Evolutionary conservation across 2,797 vertebrate genomes (phyloP), one percentile per base, ranked within the genome.

Genomic region (Scomberomorus guttatus): DNA sequence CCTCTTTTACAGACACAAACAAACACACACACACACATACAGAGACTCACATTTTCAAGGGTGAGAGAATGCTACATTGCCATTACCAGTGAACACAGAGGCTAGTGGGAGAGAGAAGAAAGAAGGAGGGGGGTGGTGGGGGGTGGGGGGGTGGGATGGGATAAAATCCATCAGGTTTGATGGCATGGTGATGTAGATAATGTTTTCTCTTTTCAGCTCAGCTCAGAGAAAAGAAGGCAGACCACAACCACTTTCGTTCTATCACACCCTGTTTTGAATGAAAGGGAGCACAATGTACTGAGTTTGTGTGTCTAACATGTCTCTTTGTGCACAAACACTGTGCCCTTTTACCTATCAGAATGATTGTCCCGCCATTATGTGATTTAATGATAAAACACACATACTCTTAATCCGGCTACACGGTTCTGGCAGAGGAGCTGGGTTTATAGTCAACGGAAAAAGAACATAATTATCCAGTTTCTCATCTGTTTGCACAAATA

Each of bases 111-210:
- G 84, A 58, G 79, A 61, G 71, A 82, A 86, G 77, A 82, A 77
- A 81, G 75, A 62, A 71, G 79, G 57, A 44, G 29, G 56, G 69
- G 54, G 56, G 12, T 46, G 44, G 64, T 3, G 29, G 3, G 29
- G 37, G 29, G 57, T 13, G 46, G 55, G 7, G 77, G 76, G 63
- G 42, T 46, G 77, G 83, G 77, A 69, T 73, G 83, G 85, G 87
- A 83, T 86, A 86, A 92, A 92, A 92, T 91, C 90, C 90, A 94
- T 94, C 92, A 93, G 90, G 92, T 93, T 94, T 93, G 92, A 94
- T 93, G 89, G 92, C 92, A 92, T 93, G 91, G 89, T 94, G 93
- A 94, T 94, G 91, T 92, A 95, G 94, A 92, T 95, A 91, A 94
- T 93, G 92, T 93, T 94, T 90, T 92, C 83, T 91, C 89, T 93